phyloP scores from a whole-genome alignment of 92 coral and sea anemone genomes.

The Zoanthus solanderi region DNA sequence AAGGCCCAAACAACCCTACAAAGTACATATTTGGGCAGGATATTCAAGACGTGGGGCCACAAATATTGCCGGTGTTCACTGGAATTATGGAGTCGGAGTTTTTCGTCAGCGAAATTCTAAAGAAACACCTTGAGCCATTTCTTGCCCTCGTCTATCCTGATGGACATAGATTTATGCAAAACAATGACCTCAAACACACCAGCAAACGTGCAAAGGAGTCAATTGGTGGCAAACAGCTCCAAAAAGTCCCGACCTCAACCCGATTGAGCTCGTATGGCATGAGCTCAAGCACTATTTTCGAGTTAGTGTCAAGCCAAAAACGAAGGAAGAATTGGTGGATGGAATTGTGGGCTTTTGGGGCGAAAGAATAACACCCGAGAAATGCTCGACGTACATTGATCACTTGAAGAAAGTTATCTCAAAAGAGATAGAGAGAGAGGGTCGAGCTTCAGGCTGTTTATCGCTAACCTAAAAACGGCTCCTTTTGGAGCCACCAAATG shows the following conservation, averaged over 20 bases:
- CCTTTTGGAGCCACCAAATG: slow-evolving; percentile 48
- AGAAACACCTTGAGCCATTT: slow-evolving; percentile 51
- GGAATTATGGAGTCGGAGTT: slow-evolving; percentile 56
- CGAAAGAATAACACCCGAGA: slow-evolving; percentile 48
- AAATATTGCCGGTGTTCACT: slow-evolving; percentile 39
- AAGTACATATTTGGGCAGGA: slow-evolving; percentile 65
- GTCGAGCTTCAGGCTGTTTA: slow-evolving; percentile 52
- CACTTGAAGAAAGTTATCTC: slow-evolving; percentile 62
- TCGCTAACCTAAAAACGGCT: slow-evolving; percentile 24
- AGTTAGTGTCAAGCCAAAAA: slow-evolving; percentile 36
- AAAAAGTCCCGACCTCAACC: slow-evolving; percentile 43
- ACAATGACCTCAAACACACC: not conserved
- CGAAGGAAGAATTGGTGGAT: slow-evolving; percentile 45
- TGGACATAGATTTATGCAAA: slow-evolving; percentile 38
- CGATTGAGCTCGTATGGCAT: not conserved
- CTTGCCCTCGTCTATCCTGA: slow-evolving; percentile 54
- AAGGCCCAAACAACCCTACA: slow-evolving; percentile 59
- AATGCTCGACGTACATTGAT: slow-evolving; percentile 62
- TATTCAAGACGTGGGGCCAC: slow-evolving; percentile 57
- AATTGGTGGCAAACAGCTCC: slow-evolving; percentile 55
- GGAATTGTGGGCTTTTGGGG: slow-evolving; percentile 64
- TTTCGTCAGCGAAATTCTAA: not conserved
- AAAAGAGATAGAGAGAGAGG: slow-evolving; percentile 44
- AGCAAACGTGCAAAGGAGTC: slow-evolving; percentile 8
- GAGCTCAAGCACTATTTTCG: slow-evolving; percentile 53